Evolutionary conservation across 64 coral and sea anemone species (phyloP).

Genomic region (Montipora foliosa): DNA sequence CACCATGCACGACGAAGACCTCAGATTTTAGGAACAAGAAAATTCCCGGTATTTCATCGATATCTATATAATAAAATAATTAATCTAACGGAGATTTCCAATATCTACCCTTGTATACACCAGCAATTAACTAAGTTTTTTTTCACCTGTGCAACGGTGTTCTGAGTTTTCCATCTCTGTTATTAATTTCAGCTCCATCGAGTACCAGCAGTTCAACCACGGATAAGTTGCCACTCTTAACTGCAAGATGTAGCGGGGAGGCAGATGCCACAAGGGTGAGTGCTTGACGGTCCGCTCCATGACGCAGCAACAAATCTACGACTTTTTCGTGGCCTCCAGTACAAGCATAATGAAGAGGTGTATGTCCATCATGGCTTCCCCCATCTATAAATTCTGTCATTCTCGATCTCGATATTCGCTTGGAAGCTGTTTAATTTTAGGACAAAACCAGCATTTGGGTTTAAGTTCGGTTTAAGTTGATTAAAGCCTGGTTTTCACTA

Average conservation of each 20-base stretch:
- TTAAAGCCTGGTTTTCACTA: too few relatives aligned
- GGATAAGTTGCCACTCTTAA: background rate
- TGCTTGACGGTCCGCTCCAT: background rate
- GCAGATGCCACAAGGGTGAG: background rate
- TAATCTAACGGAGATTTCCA: too few relatives aligned
- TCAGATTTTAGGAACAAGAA: too few relatives aligned
- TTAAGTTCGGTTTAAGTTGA: too few relatives aligned
- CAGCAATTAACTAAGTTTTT: background rate
- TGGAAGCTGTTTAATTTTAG: background rate
- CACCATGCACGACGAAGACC: too few relatives aligned
- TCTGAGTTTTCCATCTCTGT: background rate
- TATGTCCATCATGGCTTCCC: background rate
- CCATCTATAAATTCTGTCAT: background rate
- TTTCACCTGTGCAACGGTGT: slow-evolving; percentile 38
- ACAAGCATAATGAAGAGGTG: slow-evolving; percentile 11
- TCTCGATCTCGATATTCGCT: background rate
- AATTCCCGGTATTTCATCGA: too few relatives aligned
- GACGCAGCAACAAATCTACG: background rate
- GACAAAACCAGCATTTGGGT: too few relatives aligned
- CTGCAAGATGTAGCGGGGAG: slow-evolving; percentile 36
- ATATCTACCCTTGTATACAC: background rate
- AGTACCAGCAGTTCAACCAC: slow-evolving; percentile 12
- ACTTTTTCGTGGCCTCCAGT: background rate
- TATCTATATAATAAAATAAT: too few relatives aligned
- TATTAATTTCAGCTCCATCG: background rate